Conservation (phyloP, 2,888 invertebrate genomes). For the Corbicula japonica region DNA sequence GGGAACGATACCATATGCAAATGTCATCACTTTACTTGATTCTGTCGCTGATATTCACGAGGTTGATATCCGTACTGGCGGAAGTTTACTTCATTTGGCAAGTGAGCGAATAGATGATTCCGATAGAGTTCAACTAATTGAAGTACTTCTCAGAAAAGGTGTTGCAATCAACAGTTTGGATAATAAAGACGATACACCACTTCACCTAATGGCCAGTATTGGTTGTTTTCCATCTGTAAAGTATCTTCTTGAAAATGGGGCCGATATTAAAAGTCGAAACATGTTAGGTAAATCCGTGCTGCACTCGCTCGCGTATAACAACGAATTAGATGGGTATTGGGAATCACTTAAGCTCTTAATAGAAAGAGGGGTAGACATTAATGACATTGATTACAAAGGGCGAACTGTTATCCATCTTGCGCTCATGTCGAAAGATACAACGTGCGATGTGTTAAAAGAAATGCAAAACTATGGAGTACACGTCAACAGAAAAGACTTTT, state of each 20-base stretch:
- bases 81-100: slow-evolving; percentile 31
- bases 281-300: slow-evolving; percentile 22
- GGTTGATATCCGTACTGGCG: slow-evolving; percentile 16
- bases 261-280: slow-evolving; percentile 17
- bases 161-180: slow-evolving; percentile 17
- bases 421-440: slow-evolving; percentile 18
- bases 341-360: background rate
- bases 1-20: slow-evolving; percentile 1
- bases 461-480: slow-evolving; percentile 5
- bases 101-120: background rate
- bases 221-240: slow-evolving; percentile 9
- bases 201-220: slow-evolving; percentile 25
- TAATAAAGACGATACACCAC: slow-evolving; percentile 34
- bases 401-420: slow-evolving; percentile 23
- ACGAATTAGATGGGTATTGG: slow-evolving; percentile 10
- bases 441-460: slow-evolving; percentile 1
- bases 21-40: background rate
- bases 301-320: slow-evolving; percentile 22
- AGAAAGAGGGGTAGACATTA: slow-evolving; percentile 3
- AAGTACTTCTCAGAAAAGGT: slow-evolving; percentile 13
- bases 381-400: slow-evolving; percentile 22
- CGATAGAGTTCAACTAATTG: slow-evolving; percentile 1
- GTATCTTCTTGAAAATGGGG: slow-evolving; percentile 39
- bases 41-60: slow-evolving; percentile 18
- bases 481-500: slow-evolving; percentile 3